Evolutionary conservation across 1,140 invertebrate genomes (phyloP), one percentile per base, ranked within the genome.

Genomic region (Drosophila murphyi): DNA sequence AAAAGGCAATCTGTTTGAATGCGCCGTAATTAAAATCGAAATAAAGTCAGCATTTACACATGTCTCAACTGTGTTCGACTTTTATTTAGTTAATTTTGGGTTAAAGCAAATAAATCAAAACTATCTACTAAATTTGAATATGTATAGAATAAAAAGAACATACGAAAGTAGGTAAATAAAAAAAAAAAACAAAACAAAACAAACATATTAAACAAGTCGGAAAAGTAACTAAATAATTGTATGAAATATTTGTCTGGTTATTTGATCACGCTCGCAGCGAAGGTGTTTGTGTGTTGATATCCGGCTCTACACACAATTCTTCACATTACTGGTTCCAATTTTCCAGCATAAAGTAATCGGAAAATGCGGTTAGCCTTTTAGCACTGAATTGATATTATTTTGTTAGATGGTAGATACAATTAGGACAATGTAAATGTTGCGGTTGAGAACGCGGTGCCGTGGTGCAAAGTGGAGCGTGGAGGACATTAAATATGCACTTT

Each of bases 401-500:
- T n/a, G 43, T 4, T 29, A 7, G n/a, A 10, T 3, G 5, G 20
- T n/a, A 20, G 56, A 45, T 55, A 50, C 52, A 74, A 74, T 62
- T 57, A 75, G 64, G 39, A 75, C 62, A 75, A 78, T 71, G 72
- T 32, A 73, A 78, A 61, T 80, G 51, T 75, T 80, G 78, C 45
- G 77, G 73, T n/a, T 57, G 45, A 20, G 32, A 8, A 55, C 34
- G 39, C 12, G 45, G 45, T 51, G 34, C 29, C 8, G 28, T 8
- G 37, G 51, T 20, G 54, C 8, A 41, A 8, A n/a, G 32, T 34
- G 20, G 20, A 20, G 3, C 37, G 59, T 55, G 35, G 41, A 48
- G 37, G 34, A 59, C 48, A 50, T 43, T 32, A 70, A 75, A 63
- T 75, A 61, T 47, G 56, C 55, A 28, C 28, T 20, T 20, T 20